A percentile compares a stretch with the other conserved stretches of the same genome.
These are phyloP conservation scores for Drosophila virilis DNA, from an alignment of 1,140 invertebrate species.

Conservation along the genomic window DNA sequence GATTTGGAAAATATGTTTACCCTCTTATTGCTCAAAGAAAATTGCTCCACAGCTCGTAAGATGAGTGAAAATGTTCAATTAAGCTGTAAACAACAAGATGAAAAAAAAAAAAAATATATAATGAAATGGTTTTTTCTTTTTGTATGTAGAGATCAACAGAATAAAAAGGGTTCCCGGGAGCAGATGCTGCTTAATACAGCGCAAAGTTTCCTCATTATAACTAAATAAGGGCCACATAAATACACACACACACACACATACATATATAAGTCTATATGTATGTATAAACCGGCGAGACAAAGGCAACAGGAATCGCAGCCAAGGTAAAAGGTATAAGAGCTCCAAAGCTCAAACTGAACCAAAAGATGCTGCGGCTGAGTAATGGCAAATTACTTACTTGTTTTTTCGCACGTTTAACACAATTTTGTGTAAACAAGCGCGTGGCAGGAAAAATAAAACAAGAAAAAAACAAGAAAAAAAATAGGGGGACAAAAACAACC, in stretches of 20 bases:
- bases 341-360: constrained; percentile 2
- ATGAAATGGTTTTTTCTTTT: constrained; percentile 1
- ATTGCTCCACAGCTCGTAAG: constrained; percentile 30
- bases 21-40: background rate
- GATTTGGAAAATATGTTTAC: constrained; percentile 56
- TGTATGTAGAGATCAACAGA: constrained; percentile 7
- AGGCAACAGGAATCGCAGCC: constrained; percentile 34
- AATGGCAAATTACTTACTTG: constrained; percentile 75
- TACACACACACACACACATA: background rate
- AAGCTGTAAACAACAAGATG: constrained; percentile 28
- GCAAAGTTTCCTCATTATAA: constrained; percentile 67
- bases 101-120: background rate
- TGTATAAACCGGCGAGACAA: constrained; percentile 1
- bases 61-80: constrained; percentile 71
- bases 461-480: constrained; percentile 9
- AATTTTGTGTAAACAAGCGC: constrained; percentile 63
- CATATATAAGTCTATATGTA: constrained; percentile 2
- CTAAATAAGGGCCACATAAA: constrained; percentile 49
- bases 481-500: background rate
- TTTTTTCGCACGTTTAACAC: constrained; percentile 76
- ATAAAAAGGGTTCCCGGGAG: constrained; percentile 57
- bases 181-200: constrained; percentile 35
- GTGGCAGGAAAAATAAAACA: constrained; percentile 18
- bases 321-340: constrained; percentile 25
- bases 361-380: constrained; percentile 43